Base-by-base conservation (phyloP, 1,140 invertebrate genomes). In the Meteorus sp. region DNA sequence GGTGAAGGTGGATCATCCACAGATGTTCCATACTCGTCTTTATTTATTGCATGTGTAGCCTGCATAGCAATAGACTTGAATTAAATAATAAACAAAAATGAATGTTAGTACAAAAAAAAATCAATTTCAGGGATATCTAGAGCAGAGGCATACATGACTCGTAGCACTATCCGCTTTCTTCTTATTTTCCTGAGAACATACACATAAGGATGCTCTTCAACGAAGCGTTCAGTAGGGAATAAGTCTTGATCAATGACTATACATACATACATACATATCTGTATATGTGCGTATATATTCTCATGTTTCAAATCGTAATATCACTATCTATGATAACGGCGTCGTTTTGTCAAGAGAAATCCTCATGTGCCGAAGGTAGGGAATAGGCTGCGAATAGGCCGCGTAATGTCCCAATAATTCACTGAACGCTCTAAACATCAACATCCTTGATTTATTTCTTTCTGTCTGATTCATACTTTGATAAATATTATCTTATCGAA, bases 401-500 rank as follows among this genome's bases (percentile, higher is more conserved):
- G 19, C n/a, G 27, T 27, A 15, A 6, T 20, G 0, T 35, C n/a
- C 29, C n/a, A 22, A 53, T 8, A 47, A 54, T 33, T 48, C 8
- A 53, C 19, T 27, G 44, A 41, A n/a, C 11, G 3, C 11, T 33
- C 70, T 72, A 48, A 73, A 73, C 65, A 62, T 67, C 71, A 74
- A 74, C 72, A 69, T 69, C 29, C 51, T 52, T 19, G 15, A 56
- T 59, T 61, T 56, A 56, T 63, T 62, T 61, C 61, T 61, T 54
- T 44, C n/a, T n/a, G n/a, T n/a, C n/a, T n/a, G n/a, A n/a, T n/a
- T 65, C 53, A 66, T 63, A 68, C 55, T 75, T 72, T 70, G 64
- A 71, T 75, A 74, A 76, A 75, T 75, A 68, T 67, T 61, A 66
- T 62, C 61, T 67, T 72, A 70, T 65, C n/a, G 59, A 56, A 29